A percentile compares a stretch with the other conserved stretches of the same genome.
phyloP scores from a whole-genome alignment of 2,888 invertebrate species.

The Thymelicus lineola region DNA sequence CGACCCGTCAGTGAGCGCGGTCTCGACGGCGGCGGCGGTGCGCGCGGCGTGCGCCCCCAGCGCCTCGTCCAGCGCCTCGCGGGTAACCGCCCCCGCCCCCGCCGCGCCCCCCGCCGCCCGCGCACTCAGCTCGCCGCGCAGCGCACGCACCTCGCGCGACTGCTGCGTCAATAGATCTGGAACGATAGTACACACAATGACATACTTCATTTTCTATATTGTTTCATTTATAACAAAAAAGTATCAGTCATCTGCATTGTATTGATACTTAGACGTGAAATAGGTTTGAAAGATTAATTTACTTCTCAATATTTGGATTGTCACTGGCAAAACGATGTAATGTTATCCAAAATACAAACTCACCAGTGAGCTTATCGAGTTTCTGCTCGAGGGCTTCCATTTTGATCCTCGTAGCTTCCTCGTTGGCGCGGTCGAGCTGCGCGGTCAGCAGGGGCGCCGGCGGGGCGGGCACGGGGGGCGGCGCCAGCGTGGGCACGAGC shows the following conservation, averaged over 20 bases:
- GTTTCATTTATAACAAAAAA: no score
- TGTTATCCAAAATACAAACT: background rate
- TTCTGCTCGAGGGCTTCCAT: conserved; percentile 66
- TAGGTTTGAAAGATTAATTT: no score
- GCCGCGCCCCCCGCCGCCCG: conserved; percentile 30
- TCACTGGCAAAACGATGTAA: no score
- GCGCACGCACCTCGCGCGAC: conserved; percentile 70
- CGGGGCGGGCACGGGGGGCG: background rate
- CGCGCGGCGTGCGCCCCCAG: conserved; percentile 50
- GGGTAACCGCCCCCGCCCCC: conserved; percentile 33
- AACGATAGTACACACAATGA: background rate
- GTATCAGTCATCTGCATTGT: no score
- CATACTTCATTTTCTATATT: no score
- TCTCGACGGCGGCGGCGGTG: conserved; percentile 63
- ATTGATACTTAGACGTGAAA: no score
- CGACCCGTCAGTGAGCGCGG: conserved; percentile 66
- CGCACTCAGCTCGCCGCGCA: conserved; percentile 56
- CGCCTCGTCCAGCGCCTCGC: conserved; percentile 47
- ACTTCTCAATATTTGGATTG: no score
- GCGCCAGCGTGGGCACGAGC: conserved; percentile 12
- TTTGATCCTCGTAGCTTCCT: conserved; percentile 44
- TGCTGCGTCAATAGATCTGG: conserved; percentile 77
- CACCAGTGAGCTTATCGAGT: conserved; percentile 70
- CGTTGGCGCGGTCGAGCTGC: conserved; percentile 25
- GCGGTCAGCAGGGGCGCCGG: conserved; percentile 43